These are phyloP conservation scores for Acinonyx jubatus DNA, from an alignment of 2,113 vertebrate genomes.

Conservation along the genomic window DNA sequence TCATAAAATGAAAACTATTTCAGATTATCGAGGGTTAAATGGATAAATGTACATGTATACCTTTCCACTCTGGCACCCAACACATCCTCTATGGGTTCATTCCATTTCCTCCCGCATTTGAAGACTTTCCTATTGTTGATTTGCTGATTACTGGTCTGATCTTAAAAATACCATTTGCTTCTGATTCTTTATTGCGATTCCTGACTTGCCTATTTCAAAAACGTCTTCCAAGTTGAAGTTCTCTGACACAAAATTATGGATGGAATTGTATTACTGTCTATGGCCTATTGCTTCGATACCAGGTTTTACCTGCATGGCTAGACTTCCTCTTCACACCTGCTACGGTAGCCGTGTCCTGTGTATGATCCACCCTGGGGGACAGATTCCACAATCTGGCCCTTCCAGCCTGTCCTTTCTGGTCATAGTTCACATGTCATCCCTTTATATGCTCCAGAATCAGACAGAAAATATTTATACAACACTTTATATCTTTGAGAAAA, in stretches of 20 bases:
- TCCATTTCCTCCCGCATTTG: background rate
- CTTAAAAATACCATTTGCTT: background rate
- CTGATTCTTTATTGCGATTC: background rate
- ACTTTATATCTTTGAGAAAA: background rate
- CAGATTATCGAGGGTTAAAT: background rate
- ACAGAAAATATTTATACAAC: background rate
- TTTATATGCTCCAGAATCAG: background rate
- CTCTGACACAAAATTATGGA: background rate
- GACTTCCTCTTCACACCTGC: background rate
- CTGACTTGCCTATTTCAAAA: background rate
- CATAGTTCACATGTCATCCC: background rate
- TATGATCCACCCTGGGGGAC: background rate
- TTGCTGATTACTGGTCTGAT: background rate
- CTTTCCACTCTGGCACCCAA: background rate
- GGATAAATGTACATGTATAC: background rate
- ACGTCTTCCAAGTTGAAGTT: background rate
- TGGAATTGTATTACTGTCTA: background rate
- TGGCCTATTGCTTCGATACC: background rate
- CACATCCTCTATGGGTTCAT: background rate
- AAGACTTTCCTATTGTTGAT: background rate
- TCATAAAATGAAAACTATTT: background rate
- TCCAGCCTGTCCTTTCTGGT: background rate
- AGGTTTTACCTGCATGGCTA: background rate
- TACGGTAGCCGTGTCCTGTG: background rate
- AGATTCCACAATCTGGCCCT: background rate